Base-by-base conservation (phyloP, 2,113 vertebrate species). In the Xenopus borealis region DNA sequence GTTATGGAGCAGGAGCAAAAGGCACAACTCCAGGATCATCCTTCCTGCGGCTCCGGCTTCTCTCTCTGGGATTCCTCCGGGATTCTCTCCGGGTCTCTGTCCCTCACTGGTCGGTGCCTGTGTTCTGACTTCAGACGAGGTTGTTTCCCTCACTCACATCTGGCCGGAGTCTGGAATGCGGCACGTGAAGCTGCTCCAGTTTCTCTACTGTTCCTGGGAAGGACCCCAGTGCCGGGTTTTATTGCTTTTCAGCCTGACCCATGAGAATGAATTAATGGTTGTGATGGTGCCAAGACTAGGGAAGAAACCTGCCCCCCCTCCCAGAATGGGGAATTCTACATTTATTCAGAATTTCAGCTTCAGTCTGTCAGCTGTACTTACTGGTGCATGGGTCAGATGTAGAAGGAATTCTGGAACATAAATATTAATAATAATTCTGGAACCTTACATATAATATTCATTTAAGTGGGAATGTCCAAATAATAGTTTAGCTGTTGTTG, bases 161-260 rank as follows among this genome's bases (percentile, higher is more conserved):
- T 75, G 73, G 73, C 68, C 69, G 47, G 66, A 75, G 57, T 75
- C 73, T 66, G 66, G 58, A 68, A 23, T 55, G 58, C 13, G 44
- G 65, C 66, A 69, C 73, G 73, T 69, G 73, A 75, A 16, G 13
- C 6, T 45, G 50, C 65, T 12, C 44, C 45, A 62, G 10, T 13
- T 27, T 53, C 46, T 45, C 23, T 27, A 27, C 62, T 27, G 23
- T 33, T 58, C 16, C 27, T 44, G 50, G 50, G 14, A 18, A 40
- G 50, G 12, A 12, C 11, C 16, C 10, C 30, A 27, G 19, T 68
- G 46, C 45, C 2, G 4, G 17, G 19, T 68, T 47, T n/a, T 14
- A 20, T 16, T 50, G 0, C 6, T 14, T 53, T 7, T 14, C 6
- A 7, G 52, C 52, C 52, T 53, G 52, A 53, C 52, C 5, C 52